Evolutionary conservation across 2,797 vertebrate species (phyloP).

Genomic region (Chiloscyllium punctatum): DNA sequence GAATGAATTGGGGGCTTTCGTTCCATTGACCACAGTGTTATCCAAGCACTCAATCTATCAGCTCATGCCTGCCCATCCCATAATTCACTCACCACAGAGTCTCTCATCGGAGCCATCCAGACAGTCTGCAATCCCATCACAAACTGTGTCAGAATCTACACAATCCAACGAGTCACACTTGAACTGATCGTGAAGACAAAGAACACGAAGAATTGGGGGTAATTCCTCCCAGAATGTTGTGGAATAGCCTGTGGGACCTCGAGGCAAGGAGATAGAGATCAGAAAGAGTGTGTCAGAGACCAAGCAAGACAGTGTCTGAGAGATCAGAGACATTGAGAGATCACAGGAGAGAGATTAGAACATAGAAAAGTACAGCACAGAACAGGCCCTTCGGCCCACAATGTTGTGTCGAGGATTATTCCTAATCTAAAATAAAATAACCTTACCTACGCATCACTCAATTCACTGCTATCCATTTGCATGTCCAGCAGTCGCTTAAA

Average conservation of each 20-base stretch:
- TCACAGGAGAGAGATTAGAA: background rate
- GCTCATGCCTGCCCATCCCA: background rate
- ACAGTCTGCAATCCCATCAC: slow-evolving; percentile 67
- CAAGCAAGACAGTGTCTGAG: no score
- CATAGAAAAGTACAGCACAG: no score
- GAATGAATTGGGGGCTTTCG: background rate
- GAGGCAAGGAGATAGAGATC: background rate
- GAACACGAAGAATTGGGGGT: slow-evolving; percentile 50
- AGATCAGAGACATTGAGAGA: background rate
- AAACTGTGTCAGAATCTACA: slow-evolving; percentile 59
- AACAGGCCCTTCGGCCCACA: no score
- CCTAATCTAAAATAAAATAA: no score
- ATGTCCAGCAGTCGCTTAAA: no score
- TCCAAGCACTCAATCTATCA: no score
- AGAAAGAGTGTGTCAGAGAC: no score
- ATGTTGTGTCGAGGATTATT: no score
- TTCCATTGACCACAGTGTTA: no score
- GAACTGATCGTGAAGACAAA: slow-evolving; percentile 64
- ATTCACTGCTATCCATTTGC: no score
- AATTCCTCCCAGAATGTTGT: slow-evolving; percentile 43
- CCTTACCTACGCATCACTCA: no score
- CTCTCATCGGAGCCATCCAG: slow-evolving; percentile 70
- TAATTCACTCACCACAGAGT: slow-evolving; percentile 62
- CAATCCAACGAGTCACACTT: slow-evolving; percentile 65
- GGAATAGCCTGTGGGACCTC: background rate